A percentile compares a stretch with the other conserved stretches of the same genome.
phyloP scores from a whole-genome alignment of 2,113 vertebrate genomes.

The Coptodon rendalli region DNA sequence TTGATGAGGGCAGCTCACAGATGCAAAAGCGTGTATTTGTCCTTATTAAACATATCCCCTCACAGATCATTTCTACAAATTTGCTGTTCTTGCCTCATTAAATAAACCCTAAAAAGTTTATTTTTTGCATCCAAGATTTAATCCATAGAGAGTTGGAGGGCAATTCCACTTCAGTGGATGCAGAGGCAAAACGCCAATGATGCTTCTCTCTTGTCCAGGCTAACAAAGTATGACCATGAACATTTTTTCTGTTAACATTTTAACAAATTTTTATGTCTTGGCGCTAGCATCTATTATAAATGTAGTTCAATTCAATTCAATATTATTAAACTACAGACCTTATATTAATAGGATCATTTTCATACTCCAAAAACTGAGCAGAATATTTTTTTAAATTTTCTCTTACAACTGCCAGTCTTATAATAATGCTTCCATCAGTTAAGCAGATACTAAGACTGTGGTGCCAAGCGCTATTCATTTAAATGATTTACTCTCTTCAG shows the following conservation, averaged over 20 bases:
- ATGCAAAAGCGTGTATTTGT: neutral
- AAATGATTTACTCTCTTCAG: constrained; percentile 29
- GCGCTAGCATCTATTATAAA: neutral
- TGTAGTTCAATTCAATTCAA: neutral
- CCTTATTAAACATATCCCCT: neutral
- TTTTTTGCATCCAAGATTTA: neutral
- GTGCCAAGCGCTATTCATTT: neutral
- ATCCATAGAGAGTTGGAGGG: neutral
- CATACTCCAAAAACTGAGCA: neutral
- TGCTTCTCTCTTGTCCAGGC: neutral
- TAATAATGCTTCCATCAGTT: neutral
- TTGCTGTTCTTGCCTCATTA: neutral
- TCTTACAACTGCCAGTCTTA: neutral
- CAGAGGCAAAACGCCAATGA: neutral
- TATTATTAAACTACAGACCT: neutral
- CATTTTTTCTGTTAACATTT: neutral
- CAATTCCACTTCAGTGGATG: neutral
- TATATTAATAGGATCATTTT: neutral
- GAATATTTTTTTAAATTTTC: neutral
- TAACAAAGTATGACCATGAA: neutral
- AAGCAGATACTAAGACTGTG: constrained; percentile 2
- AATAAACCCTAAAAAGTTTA: neutral
- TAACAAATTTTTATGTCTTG: neutral
- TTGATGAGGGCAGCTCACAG: neutral
- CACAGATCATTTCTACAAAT: neutral